These are phyloP conservation scores for Neomicropteryx cornuta DNA, from an alignment of 1,140 invertebrate species.

Conservation along the genomic window DNA sequence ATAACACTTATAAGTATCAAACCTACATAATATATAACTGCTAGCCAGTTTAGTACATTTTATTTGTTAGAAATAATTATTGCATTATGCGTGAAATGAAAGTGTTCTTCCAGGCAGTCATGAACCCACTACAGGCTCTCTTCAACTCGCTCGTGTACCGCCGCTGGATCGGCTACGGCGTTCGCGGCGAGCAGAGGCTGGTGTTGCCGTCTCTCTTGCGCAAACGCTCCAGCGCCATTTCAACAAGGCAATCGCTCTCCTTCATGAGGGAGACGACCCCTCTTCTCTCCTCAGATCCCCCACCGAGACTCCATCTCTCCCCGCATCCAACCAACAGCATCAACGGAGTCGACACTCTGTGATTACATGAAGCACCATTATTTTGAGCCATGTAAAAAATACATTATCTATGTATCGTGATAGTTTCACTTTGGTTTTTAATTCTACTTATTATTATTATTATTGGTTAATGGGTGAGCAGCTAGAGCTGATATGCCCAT, in stretches of 20 bases:
- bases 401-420: no score
- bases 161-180: constrained; percentile 41
- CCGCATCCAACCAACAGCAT: constrained; percentile 8
- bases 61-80: no score
- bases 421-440: no score
- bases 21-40: no score
- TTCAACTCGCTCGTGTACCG: constrained; percentile 60
- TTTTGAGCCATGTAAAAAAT: no score
- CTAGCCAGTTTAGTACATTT: no score
- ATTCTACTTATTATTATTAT: no score
- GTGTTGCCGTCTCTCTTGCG: constrained; percentile 3
- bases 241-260: constrained; percentile 2
- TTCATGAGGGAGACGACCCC: constrained; percentile 8
- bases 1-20: no score
- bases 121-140: constrained; percentile 63
- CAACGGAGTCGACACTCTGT: constrained; percentile 1
- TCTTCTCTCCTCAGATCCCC: constrained; percentile 6
- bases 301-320: constrained; percentile 10
- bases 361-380: no score
- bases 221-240: neutral
- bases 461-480: no score
- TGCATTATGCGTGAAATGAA: no score
- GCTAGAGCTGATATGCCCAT: no score
- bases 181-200: constrained; percentile 11
- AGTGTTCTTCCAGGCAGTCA: constrained; percentile 41